Conservation (phyloP, 2,888 invertebrate species). For the Melanotus villosus region DNA sequence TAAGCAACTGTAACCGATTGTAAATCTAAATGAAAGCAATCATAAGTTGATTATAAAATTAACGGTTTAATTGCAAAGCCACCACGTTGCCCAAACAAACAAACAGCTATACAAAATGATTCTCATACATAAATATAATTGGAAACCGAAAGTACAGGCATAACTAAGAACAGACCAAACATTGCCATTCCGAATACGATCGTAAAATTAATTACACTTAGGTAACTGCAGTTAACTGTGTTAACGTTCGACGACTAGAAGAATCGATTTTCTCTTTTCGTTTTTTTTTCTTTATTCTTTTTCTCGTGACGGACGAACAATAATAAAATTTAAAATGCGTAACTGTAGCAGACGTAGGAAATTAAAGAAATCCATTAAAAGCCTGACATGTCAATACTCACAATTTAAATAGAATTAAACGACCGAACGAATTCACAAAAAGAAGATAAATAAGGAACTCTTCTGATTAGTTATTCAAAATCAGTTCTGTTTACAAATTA, state of each 20-base stretch:
- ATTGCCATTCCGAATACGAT: not conserved
- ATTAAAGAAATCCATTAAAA: not conserved
- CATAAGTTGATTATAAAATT: constrained; percentile 16
- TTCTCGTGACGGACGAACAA: not conserved
- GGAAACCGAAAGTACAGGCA: not conserved
- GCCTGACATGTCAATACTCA: not conserved
- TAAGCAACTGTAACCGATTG: not conserved
- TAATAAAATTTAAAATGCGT: not conserved
- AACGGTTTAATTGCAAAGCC: constrained; percentile 3
- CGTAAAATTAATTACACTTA: constrained; percentile 12
- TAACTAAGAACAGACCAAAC: constrained; percentile 8
- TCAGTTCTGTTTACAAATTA: not conserved
- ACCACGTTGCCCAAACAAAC: constrained; percentile 11
- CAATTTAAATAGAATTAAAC: not conserved
- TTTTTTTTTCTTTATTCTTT: not conserved
- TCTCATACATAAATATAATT: constrained; percentile 2
- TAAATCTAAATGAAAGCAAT: constrained; percentile 3
- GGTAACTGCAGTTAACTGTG: not conserved
- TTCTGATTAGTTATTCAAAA: not conserved
- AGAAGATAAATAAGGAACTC: not conserved
- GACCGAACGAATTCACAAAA: not conserved
- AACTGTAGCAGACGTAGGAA: not conserved
- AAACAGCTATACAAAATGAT: not conserved
- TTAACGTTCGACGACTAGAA: not conserved
- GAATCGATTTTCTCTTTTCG: not conserved